Evolutionary conservation across 2,888 invertebrate genomes (phyloP), one percentile per base, ranked within the genome.

Genomic region (Azorinus chamasolen): DNA sequence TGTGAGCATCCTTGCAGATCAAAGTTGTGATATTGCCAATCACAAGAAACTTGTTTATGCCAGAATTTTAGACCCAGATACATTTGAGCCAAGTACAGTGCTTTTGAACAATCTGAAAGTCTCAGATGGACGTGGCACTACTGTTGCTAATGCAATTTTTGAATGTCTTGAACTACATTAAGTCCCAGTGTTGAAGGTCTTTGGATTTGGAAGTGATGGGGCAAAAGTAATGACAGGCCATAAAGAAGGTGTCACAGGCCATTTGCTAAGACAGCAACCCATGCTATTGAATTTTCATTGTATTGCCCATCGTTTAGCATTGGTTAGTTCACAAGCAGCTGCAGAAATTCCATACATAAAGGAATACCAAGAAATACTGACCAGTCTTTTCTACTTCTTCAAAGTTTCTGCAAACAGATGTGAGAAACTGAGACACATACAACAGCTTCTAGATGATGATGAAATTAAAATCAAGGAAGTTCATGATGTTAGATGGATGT

Each of bases 111-210:
- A 59, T 59, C 27, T 45, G 8, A 45, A 59, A 32, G 4, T 59
- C n/a, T 18, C 45, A 12, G 59, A 59, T 14, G 59, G 59, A 46
- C 43, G 43, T 27, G 59, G 45, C 18, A 14, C 24, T 16, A 43
- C 46, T 27, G 45, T 59, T 46, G 59, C 59, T 14, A 46, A 22
- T 45, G 59, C 41, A 24, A 59, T 59, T 25, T 32, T 24, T 25
- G 8, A 5, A 5, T 25, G 45, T 14, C 46, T 59, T 24, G 45
- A 20, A 12, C 6, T 18, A 14, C 25, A 25, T n/a, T 8, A 27
- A 24, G 27, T 59, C 25, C 8, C 24, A n/a, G 1, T 25, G 24
- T 27, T 16, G 2, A 59, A 59, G n/a, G n/a, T 59, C 25, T 45
- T 45, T 45, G 20, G n/a, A 5, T n/a, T 45, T 45, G n/a, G 45